phyloP scores from a whole-genome alignment of 2,113 vertebrate species.

The Nannobrachium achirus region DNA sequence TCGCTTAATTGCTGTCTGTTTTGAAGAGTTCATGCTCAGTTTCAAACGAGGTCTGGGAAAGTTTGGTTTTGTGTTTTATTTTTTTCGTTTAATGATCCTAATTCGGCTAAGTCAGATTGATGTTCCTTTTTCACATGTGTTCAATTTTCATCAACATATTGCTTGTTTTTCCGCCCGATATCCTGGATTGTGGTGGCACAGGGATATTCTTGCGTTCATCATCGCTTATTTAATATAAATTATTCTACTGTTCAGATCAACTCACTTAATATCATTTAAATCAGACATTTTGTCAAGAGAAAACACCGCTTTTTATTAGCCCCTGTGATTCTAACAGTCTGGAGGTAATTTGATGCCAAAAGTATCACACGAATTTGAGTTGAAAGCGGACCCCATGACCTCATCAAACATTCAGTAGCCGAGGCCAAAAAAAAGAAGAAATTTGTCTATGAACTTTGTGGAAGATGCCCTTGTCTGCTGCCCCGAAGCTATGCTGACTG shows the following conservation, averaged over 20 bases:
- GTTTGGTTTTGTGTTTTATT: neutral
- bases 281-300: neutral
- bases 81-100: constrained; percentile 15
- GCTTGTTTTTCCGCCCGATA: neutral
- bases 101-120: neutral
- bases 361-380: constrained; percentile 15
- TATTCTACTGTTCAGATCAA: neutral
- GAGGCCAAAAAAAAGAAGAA: constrained; percentile 21
- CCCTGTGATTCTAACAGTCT: neutral
- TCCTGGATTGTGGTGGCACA: neutral
- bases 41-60: constrained; percentile 24
- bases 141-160: neutral
- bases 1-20: constrained; percentile 68
- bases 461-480: constrained; percentile 53
- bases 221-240: neutral
- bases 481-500: constrained; percentile 52
- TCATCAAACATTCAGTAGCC: constrained; percentile 10
- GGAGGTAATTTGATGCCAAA: neutral
- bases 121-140: neutral
- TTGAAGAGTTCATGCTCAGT: constrained; percentile 54
- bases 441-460: constrained; percentile 40
- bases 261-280: neutral
- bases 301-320: no score
- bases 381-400: constrained; percentile 34
- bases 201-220: neutral